Conservation (phyloP, 2,888 invertebrate genomes). For the Chaetogeoica ovagalla region DNA sequence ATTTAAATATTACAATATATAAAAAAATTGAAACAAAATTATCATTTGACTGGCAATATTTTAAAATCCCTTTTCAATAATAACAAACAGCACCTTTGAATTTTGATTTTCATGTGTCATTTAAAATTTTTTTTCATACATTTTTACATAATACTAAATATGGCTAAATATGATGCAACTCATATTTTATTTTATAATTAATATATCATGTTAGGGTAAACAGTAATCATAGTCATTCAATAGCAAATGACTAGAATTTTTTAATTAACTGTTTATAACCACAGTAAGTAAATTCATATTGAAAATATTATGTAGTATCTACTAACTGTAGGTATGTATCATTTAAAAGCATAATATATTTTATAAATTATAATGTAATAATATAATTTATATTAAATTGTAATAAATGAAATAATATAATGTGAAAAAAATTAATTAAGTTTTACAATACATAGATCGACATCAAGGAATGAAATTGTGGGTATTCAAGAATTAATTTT, state of each 20-base stretch:
- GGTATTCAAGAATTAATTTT: no score
- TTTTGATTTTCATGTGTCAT: neutral
- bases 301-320: neutral
- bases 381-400: neutral
- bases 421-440: no score
- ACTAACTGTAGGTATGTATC: no score
- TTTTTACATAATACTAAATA: neutral
- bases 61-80: neutral
- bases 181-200: neutral
- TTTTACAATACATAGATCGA: no score
- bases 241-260: neutral
- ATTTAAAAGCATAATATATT: neutral
- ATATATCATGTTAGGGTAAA: neutral
- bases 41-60: conserved; percentile 1
- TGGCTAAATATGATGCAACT: neutral
- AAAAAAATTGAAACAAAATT: conserved; percentile 1
- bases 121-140: neutral
- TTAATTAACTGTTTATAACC: neutral
- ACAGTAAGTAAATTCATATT: neutral
- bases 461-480: no score
- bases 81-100: conserved; percentile 3
- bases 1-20: neutral
- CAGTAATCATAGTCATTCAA: neutral
- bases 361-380: neutral
- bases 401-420: neutral